Evolutionary conservation across 35 echinoderm and acorn worm genomes (phyloP).

Genomic region (Apostichopus californicus): DNA sequence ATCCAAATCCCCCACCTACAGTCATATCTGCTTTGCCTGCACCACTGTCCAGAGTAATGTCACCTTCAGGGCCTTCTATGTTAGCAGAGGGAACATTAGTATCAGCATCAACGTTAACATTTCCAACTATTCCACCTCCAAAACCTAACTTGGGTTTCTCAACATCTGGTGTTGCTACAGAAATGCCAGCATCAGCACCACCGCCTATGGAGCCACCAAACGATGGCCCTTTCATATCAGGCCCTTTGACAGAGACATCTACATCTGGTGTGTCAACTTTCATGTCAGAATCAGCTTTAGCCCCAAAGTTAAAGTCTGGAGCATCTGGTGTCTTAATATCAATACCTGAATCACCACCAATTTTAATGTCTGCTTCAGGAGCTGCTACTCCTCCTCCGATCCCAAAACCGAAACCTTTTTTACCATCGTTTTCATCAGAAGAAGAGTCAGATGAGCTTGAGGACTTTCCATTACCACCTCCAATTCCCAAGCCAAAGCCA

Average conservation of each 20-base stretch:
- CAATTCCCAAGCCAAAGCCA: constrained; percentile 73
- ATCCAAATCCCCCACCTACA: constrained; percentile 54
- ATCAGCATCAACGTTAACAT: constrained; percentile 12
- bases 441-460: constrained; percentile 53
- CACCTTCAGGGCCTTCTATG: constrained; percentile 46
- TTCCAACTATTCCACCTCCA: constrained; percentile 42
- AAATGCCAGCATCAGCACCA: constrained; percentile 16
- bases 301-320: constrained; percentile 38
- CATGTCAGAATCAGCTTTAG: constrained; percentile 18
- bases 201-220: constrained; percentile 1
- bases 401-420: constrained; percentile 42
- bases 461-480: constrained; percentile 53
- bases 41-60: constrained; percentile 18
- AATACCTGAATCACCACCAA: constrained; percentile 48
- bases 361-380: constrained; percentile 23
- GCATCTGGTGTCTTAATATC: constrained; percentile 48
- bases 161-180: constrained; percentile 20
- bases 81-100: constrained; percentile 56
- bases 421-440: constrained; percentile 65
- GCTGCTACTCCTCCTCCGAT: constrained; percentile 28
- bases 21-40: not conserved
- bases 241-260: constrained; percentile 46
- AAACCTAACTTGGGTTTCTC: constrained; percentile 1
- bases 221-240: constrained; percentile 30
- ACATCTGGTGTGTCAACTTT: constrained; percentile 41